phyloP scores from a whole-genome alignment of 2,888 invertebrate species.

The Stratiomys singularior region DNA sequence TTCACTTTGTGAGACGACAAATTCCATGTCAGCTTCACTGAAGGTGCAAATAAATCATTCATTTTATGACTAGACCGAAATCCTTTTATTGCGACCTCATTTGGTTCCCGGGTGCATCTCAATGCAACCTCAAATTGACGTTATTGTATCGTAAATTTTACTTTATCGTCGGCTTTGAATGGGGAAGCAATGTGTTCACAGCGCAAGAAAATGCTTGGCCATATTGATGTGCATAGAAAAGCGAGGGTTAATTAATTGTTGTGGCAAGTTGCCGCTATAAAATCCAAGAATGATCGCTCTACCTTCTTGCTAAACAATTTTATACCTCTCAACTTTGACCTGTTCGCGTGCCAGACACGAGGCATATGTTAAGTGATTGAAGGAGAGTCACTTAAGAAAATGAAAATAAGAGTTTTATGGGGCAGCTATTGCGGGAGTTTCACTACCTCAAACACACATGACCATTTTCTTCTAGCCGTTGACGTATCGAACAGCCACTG shows the following conservation, averaged over 20 bases:
- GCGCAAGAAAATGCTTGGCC: not conserved
- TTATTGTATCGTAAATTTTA: conserved; percentile 43
- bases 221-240: not conserved
- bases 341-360: conserved; percentile 41
- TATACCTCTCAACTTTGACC: conserved; percentile 43
- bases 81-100: conserved; percentile 48
- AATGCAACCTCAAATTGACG: conserved; percentile 48
- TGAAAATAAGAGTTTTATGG: not conserved
- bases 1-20: not conserved
- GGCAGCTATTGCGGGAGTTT: not conserved
- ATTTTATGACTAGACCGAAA: conserved; percentile 49
- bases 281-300: conserved; percentile 28
- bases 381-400: not conserved
- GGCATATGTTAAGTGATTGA: conserved; percentile 32
- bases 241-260: conserved; percentile 35
- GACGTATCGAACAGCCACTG: too few relatives aligned
- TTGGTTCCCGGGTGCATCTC: conserved; percentile 39
- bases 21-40: conserved; percentile 37
- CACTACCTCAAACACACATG: too few relatives aligned
- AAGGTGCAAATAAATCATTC: conserved; percentile 46
- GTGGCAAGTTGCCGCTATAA: conserved; percentile 32
- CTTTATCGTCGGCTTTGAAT: conserved; percentile 45
- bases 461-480: too few relatives aligned
- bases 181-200: conserved; percentile 26
- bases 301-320: conserved; percentile 32